Evolutionary conservation across 2,888 invertebrate species (phyloP), one percentile per base, ranked within the genome.

Genomic region (Herminia tarsipennalis): DNA sequence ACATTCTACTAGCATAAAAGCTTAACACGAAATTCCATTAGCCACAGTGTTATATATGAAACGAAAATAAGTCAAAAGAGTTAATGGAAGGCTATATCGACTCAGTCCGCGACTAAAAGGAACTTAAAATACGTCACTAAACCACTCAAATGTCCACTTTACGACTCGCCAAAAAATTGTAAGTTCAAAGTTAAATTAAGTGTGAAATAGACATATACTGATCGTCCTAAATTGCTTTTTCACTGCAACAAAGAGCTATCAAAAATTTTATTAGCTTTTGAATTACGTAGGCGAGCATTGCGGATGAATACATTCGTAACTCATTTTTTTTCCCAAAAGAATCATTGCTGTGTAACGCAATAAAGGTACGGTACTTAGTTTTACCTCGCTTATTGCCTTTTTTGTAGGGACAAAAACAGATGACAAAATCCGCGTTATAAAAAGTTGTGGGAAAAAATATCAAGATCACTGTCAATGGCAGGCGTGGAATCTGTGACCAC

Each of bases 381-480:
- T 57, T 44, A 72, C 70, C 67, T 71, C 63, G 69, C 66, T 76
- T 72, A 73, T 67, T 69, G 62, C 57, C 46, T 67, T 79, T 75
- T 79, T 78, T 78, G 47, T 56, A 44, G 53, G 55, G 43, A 66
- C 57, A 71, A 78, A 75, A 75, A 75, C 69, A 58, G 65, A 68
- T 63, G 63, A 75, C 76, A 76, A 73, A 72, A 73, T 66, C 48
- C 45, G 53, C 44, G 43, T 51, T 49, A 62, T 68, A 79, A 79
- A 76, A 78, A 74, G 35, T 56, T 51, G 37, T 56, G 38, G 40
- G 63, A 78, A 83, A 83, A 84, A 79, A 74, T 70, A 78, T 78
- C 88, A 89, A 89, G 89, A 88, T 86, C 89, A 87, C 70, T 86
- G 83, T 73, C 87, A 88, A 81, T 81, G 82, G 65, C 70, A 64